Percentiles rank a stretch among this genome's conserved stretches.
Evolutionary conservation across 1,140 invertebrate species (phyloP).

Genomic region (Brevipalpus yothersi): DNA sequence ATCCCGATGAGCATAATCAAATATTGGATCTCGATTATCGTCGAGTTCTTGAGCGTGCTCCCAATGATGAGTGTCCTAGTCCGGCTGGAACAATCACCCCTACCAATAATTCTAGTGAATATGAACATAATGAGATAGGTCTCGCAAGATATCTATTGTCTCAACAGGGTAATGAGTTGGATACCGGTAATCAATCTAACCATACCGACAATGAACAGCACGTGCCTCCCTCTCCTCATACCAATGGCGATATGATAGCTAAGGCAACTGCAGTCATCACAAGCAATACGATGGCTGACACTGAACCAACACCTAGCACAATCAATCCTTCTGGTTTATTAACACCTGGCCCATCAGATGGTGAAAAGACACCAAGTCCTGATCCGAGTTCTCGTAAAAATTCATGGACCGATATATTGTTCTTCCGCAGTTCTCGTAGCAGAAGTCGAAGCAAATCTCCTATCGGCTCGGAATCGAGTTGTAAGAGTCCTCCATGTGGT

Average conservation of each 20-base stretch:
- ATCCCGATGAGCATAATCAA: not conserved
- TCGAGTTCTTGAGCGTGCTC: no score
- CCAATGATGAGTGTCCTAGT: not conserved
- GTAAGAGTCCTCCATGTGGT: not conserved
- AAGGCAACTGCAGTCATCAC: not conserved
- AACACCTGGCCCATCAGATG: not conserved
- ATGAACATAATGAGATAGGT: no score
- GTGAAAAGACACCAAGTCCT: not conserved
- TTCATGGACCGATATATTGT: conserved; percentile 8
- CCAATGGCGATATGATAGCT: not conserved
- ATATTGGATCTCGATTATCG: not conserved
- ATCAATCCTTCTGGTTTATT: not conserved
- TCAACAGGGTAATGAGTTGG: no score
- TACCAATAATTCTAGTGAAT: not conserved
- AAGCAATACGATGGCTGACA: not conserved
- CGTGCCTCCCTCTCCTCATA: not conserved
- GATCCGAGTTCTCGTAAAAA: conserved; percentile 2
- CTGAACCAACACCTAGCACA: no score
- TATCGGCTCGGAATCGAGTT: not conserved
- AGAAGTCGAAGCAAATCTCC: conserved; percentile 3
- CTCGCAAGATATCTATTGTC: no score
- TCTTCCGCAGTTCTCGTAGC: not conserved
- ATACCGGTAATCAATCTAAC: no score
- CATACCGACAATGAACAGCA: no score
- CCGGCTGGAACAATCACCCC: not conserved